phyloP scores from a whole-genome alignment of 2,113 vertebrate species.

The Tragelaphus strepsiceros region DNA sequence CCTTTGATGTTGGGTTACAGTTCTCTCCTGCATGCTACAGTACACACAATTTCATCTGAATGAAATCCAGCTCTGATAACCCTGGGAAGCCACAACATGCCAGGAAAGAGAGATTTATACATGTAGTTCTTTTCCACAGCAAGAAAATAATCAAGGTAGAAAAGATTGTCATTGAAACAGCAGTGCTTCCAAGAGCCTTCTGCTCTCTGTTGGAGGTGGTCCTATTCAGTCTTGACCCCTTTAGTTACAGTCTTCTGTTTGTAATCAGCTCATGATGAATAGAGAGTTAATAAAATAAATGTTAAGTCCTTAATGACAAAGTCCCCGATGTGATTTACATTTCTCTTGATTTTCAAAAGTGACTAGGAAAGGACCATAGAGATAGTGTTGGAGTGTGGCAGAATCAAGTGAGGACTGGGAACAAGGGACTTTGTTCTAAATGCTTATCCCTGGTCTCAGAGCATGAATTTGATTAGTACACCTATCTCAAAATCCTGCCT shows the following conservation, averaged over 20 bases:
- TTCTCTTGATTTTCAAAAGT: neutral
- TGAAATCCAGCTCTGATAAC: slow-evolving; percentile 25
- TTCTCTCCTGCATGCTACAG: neutral
- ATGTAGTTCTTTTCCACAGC: neutral
- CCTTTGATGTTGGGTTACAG: slow-evolving; percentile 40
- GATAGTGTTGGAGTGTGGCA: neutral
- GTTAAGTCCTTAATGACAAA: neutral
- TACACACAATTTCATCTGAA: slow-evolving; percentile 2
- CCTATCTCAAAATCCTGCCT: neutral
- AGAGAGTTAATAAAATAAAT: neutral
- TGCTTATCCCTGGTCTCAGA: neutral
- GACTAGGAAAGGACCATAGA: neutral
- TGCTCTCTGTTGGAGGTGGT: neutral
- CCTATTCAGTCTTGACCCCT: neutral
- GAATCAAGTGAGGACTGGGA: neutral
- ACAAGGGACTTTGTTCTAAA: neutral
- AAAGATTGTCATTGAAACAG: neutral
- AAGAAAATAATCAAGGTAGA: neutral
- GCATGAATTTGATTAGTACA: neutral
- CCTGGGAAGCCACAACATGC: slow-evolving; percentile 4
- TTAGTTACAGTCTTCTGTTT: neutral
- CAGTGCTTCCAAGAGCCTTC: neutral
- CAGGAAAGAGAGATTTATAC: neutral
- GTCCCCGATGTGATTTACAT: neutral
- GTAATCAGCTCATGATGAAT: neutral